Conservation (phyloP, 1,140 invertebrate genomes). For the Bombyx mori region ASM3026992v2 NC_085128.1:17677001-17677500, state of each 20-base stretch:
- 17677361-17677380: not conserved
- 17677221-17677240: conserved; percentile 15
- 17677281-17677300: conserved; percentile 10
- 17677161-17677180: conserved; percentile 10
- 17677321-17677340: not conserved
- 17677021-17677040: too few relatives aligned
- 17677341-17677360: not conserved
- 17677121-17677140: conserved; percentile 11
- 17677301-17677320: not conserved
- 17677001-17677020: too few relatives aligned
- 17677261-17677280: conserved; percentile 17
- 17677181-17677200: conserved; percentile 12
- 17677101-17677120: not conserved
- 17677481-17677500: too few relatives aligned
- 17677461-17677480: too few relatives aligned
- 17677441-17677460: too few relatives aligned
- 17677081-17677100: not conserved
- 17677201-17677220: conserved; percentile 17
- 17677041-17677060: too few relatives aligned
- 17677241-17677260: conserved; percentile 3
- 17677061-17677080: too few relatives aligned
- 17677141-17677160: conserved; percentile 5
- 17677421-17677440: too few relatives aligned
- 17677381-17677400: too few relatives aligned
- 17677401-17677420: too few relatives aligned